Conservation (phyloP, 2,797 vertebrate species). For the Distichodus sexfasciatus region DNA sequence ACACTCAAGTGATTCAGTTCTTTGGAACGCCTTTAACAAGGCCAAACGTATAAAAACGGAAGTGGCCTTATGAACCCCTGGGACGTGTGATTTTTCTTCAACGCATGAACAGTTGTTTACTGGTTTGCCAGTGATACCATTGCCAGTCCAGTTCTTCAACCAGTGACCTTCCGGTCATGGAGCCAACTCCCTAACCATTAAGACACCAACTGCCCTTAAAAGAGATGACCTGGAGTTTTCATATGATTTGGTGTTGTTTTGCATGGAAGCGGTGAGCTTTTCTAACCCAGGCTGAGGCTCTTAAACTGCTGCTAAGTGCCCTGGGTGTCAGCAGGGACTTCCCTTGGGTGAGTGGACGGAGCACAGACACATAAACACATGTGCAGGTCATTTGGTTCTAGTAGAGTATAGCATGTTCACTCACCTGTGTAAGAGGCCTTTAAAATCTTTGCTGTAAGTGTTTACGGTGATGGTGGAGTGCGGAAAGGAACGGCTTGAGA, state of each 20-base stretch:
- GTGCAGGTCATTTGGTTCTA: constrained; percentile 43
- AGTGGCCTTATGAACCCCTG: constrained; percentile 3
- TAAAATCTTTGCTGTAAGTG: constrained; percentile 57
- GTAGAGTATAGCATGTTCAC: constrained; percentile 59
- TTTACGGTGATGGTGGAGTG: constrained; percentile 35
- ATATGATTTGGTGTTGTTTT: too few relatives aligned
- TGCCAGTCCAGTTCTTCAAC: too few relatives aligned
- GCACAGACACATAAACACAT: constrained; percentile 44
- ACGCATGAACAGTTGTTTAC: too few relatives aligned
- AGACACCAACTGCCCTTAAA: too few relatives aligned
- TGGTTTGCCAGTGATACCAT: too few relatives aligned
- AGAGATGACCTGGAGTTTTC: too few relatives aligned
- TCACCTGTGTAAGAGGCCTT: constrained; percentile 56
- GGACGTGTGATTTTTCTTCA: constrained; percentile 5
- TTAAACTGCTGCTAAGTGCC: constrained; percentile 25
- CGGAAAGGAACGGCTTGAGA: too few relatives aligned
- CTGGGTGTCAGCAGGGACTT: constrained; percentile 26
- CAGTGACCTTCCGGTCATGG: neutral
- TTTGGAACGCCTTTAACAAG: neutral
- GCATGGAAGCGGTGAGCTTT: neutral
- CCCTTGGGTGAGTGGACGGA: constrained; percentile 19
- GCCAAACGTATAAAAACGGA: neutral
- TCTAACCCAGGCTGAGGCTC: constrained; percentile 28
- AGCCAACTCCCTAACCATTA: too few relatives aligned
- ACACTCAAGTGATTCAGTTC: neutral